Evolutionary conservation across 2,888 invertebrate genomes (phyloP).

Genomic region (Latheticus oryzae): DNA sequence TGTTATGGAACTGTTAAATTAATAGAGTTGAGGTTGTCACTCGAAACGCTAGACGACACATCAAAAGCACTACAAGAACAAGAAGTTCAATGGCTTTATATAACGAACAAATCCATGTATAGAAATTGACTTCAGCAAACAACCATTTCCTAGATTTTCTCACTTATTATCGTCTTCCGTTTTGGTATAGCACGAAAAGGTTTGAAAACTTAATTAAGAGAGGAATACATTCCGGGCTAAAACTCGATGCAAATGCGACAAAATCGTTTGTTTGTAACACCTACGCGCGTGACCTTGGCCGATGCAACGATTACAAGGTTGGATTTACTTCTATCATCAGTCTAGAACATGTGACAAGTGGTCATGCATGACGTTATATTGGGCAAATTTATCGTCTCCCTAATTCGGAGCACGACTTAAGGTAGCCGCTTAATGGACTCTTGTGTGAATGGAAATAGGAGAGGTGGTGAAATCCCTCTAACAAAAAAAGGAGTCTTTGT

Average conservation of each 20-base stretch:
- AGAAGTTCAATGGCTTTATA: neutral
- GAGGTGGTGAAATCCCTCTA: too few species aligned
- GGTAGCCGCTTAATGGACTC: too few species aligned
- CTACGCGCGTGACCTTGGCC: conserved; percentile 18
- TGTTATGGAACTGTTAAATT: conserved; percentile 26
- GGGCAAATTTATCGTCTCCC: too few species aligned
- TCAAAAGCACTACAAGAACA: conserved; percentile 2
- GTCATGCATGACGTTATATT: too few species aligned
- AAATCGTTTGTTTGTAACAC: conserved; percentile 8
- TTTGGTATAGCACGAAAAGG: conserved; percentile 5
- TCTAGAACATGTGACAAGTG: neutral
- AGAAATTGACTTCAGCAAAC: neutral
- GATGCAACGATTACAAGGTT: conserved; percentile 6
- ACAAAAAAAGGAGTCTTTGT: too few species aligned
- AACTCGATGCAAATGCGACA: conserved; percentile 27
- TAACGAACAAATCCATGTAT: conserved; percentile 5
- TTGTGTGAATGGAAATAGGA: too few species aligned
- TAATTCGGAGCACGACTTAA: too few species aligned
- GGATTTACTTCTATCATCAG: neutral
- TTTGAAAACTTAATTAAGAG: conserved; percentile 17
- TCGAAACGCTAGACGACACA: conserved; percentile 1
- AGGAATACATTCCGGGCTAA: conserved; percentile 20
- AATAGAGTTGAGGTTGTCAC: conserved; percentile 3
- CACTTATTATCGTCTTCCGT: conserved; percentile 12
- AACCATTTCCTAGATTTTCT: conserved; percentile 14